Conservation (phyloP, 2,113 vertebrate genomes). For the Astur gentilis region DNA sequence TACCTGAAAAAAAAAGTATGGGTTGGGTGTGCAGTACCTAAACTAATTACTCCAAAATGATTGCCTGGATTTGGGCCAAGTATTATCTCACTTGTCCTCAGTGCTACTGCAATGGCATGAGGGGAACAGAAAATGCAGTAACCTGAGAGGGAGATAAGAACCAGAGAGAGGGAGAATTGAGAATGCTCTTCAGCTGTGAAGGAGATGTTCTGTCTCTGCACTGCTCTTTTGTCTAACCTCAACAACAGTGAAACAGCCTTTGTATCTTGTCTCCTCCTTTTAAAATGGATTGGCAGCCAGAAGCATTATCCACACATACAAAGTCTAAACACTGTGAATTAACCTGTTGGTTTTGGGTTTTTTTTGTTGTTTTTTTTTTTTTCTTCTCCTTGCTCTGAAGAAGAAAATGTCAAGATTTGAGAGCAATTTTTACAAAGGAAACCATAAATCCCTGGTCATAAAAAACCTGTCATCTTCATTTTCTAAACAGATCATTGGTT, state of each 20-base stretch:
- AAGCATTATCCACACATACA: not conserved
- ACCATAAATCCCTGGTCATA: not conserved
- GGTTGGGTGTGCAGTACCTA: slow-evolving; percentile 68
- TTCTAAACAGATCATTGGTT: not conserved
- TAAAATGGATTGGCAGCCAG: not conserved
- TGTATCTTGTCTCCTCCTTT: slow-evolving; percentile 4
- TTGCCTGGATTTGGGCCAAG: slow-evolving; percentile 71
- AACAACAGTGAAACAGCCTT: not conserved
- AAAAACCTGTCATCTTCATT: not conserved
- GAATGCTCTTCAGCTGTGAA: slow-evolving; percentile 12
- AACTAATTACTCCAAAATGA: slow-evolving; percentile 71
- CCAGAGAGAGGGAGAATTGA: slow-evolving; percentile 17
- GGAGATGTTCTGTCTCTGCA: slow-evolving; percentile 37
- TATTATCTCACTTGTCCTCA: slow-evolving; percentile 70
- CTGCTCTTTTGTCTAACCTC: not conserved
- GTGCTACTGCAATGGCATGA: slow-evolving; percentile 63
- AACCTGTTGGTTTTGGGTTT: not conserved
- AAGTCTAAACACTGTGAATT: not conserved
- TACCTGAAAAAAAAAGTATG: slow-evolving; percentile 33
- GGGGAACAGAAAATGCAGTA: slow-evolving; percentile 55
- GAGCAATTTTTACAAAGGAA: not conserved
- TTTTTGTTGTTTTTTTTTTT: not conserved
- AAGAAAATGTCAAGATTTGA: not conserved
- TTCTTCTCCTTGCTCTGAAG: not conserved
- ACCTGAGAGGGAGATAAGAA: slow-evolving; percentile 60